A percentile compares a stretch with the other conserved stretches of the same genome.
phyloP scores from a whole-genome alignment of 2,888 invertebrate genomes.

The Oscheius sp. region DNA sequence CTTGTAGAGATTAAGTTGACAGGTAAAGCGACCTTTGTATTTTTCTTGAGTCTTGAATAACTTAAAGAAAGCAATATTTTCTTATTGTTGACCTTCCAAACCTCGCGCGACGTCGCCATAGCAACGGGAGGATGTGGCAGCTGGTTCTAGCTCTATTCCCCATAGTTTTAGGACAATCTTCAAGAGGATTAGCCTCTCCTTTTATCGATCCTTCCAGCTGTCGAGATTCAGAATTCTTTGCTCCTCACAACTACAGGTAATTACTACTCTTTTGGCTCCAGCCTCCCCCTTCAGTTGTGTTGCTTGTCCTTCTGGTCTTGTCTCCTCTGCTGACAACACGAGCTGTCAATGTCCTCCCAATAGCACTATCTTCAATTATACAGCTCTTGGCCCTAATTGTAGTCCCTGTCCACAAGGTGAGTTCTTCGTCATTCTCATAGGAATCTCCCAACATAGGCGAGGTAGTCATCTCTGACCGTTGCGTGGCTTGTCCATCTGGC shows the following conservation, averaged over 20 bases:
- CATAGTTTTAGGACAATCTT: background rate
- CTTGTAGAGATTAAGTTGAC: too few relatives aligned
- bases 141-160: background rate
- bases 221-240: background rate
- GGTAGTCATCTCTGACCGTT: background rate
- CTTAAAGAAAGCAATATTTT: background rate
- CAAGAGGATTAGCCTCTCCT: background rate
- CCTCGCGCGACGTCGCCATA: slow-evolving; percentile 6
- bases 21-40: too few relatives aligned
- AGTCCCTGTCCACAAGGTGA: background rate
- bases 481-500: background rate
- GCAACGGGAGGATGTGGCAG: background rate
- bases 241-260: slow-evolving; percentile 19
- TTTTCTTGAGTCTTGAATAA: background rate
- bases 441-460: background rate
- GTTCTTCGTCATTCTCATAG: background rate
- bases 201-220: slow-evolving; percentile 3
- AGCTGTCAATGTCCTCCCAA: slow-evolving; percentile 11
- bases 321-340: background rate
- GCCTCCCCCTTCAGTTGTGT: background rate
- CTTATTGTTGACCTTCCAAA: too few relatives aligned
- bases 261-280: background rate
- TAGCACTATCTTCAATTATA: background rate
- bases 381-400: background rate
- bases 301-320: background rate